phyloP scores from a whole-genome alignment of 1,140 invertebrate species.

The Phortica variegata region DNA sequence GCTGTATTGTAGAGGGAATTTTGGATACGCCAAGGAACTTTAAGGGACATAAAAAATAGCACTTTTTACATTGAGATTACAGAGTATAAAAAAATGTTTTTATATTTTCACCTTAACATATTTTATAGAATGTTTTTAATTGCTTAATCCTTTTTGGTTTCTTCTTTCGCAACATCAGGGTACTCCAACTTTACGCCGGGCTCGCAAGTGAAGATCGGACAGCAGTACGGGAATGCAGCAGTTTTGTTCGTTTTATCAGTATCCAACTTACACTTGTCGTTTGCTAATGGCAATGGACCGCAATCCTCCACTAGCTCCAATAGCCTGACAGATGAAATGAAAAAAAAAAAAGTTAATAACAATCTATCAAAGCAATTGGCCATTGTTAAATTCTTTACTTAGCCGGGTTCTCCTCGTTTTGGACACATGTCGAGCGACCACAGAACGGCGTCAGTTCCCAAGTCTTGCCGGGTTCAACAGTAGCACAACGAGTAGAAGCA shows the following conservation, averaged over 20 bases:
- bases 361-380: not conserved
- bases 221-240: constrained; percentile 80
- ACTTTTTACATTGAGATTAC: too few relatives aligned
- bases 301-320: constrained; percentile 85
- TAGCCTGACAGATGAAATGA: constrained; percentile 58
- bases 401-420: constrained; percentile 69
- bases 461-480: constrained; percentile 76
- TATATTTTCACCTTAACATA: too few relatives aligned
- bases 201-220: constrained; percentile 82
- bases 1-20: too few relatives aligned
- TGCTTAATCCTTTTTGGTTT: constrained; percentile 55
- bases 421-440: constrained; percentile 80
- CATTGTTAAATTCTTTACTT: constrained; percentile 27
- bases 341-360: not conserved
- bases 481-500: constrained; percentile 83
- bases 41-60: too few relatives aligned
- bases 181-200: constrained; percentile 80
- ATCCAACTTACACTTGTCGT: constrained; percentile 83
- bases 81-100: too few relatives aligned
- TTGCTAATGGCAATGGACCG: constrained; percentile 79
- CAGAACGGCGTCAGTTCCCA: constrained; percentile 87
- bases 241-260: constrained; percentile 85
- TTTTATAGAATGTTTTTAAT: too few relatives aligned
- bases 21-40: too few relatives aligned
- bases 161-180: constrained; percentile 71